Base-by-base conservation (phyloP, 37 sponge, comb jelly and placozoan species). In the Hormiphora californensis region DNA sequence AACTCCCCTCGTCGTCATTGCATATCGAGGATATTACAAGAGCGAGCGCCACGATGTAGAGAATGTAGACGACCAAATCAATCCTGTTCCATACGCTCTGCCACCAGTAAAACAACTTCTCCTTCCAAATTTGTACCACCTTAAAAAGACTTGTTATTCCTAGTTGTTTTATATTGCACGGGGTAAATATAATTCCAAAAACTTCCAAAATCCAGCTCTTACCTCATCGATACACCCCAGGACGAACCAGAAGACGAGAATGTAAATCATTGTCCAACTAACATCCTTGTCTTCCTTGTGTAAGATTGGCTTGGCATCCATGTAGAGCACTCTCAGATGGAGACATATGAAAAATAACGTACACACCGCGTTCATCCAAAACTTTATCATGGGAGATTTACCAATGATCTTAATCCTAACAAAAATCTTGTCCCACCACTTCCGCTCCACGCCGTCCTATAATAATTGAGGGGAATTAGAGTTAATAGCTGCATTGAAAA, bases 321-420 rank as follows among this genome's bases (percentile, higher is more conserved):
- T 28, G 23, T 57, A 57, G 30, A 57, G 23, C 61, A 57, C 61
- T 57, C 61, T 5, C 30, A 57, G 61, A 12, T 57, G 61, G n/a
- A 57, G 61, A 19, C n/a, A 5, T 15, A 57, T 5, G 27, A 57
- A 57, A 5, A 57, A 23, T 4, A 57, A 15, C 30, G 61, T 28
- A 30, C n/a, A 57, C 7, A 57, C 61, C 7, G 61, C 61, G n/a
- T 30, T 57, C 61, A 57, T 57, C 61, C 61, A 57, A 15, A 57
- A 57, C 61, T 57, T 57, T 5, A 57, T 57, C 61, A 57, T 57
- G 61, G 61, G 61, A 5, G 61, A 57, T 57, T 57, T 57, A 28
- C 61, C 61, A 30, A 57, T 30, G 7, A 57, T 57, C 23, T 57
- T 57, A 30, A 57, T 28, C 61, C 61, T 23, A 15, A 57, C 61